These are phyloP conservation scores for Notospermus geniculatus DNA, from an alignment of 1,140 invertebrate species.

Conservation along the genomic window DNA sequence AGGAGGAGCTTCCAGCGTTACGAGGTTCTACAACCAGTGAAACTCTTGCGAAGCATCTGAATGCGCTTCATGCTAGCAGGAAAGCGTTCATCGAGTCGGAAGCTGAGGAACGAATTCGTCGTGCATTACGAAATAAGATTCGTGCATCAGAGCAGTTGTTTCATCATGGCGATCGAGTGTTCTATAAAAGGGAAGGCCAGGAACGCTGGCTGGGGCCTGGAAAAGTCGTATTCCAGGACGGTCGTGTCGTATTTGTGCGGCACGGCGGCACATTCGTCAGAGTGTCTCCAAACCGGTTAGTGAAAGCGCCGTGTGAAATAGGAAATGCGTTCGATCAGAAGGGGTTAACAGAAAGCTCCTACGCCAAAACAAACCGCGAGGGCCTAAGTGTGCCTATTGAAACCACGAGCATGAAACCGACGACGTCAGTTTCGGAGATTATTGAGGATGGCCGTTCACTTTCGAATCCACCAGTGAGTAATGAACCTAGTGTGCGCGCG, in stretches of 20 bases:
- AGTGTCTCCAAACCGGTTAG: no score
- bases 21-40: neutral
- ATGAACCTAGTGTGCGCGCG: no score
- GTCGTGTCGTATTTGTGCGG: slow-evolving; percentile 1
- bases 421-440: no score
- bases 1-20: neutral
- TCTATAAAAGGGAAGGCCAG: neutral
- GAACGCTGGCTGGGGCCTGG: slow-evolving; percentile 12
- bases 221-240: slow-evolving; percentile 7
- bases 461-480: no score
- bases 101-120: neutral
- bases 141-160: slow-evolving; percentile 7
- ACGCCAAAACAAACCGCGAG: no score
- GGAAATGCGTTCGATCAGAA: no score
- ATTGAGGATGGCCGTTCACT: no score
- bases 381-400: no score
- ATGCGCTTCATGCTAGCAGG: neutral
- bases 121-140: slow-evolving; percentile 7
- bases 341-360: no score
- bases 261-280: slow-evolving; percentile 6
- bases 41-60: slow-evolving; percentile 9
- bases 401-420: no score
- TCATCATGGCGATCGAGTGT: slow-evolving; percentile 3
- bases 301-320: no score
- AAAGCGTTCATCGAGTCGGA: slow-evolving; percentile 6